Evolutionary conservation across 1,140 invertebrate species (phyloP).

Genomic region (Acromyrmex charruanus): DNA sequence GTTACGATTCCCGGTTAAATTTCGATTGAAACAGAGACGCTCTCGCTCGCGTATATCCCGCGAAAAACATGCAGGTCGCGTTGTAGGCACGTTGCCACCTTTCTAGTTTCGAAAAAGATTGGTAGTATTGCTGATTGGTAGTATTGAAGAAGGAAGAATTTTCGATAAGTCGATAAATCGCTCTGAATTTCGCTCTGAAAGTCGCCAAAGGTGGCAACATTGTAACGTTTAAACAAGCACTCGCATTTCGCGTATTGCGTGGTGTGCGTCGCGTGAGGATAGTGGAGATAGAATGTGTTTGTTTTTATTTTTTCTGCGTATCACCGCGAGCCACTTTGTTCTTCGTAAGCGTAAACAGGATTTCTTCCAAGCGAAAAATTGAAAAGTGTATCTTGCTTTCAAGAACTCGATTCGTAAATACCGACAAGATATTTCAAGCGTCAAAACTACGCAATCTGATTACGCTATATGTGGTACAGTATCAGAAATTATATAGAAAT

Average conservation of each 20-base stretch:
- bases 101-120: not conserved
- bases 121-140: not conserved
- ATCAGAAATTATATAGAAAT: not conserved
- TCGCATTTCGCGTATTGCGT: not conserved
- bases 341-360: not conserved
- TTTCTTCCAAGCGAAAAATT: not conserved
- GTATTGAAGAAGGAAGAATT: not conserved
- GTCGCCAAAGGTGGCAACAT: too few species aligned
- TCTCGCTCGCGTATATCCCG: constrained; percentile 23
- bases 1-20: constrained; percentile 17
- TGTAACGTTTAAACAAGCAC: not conserved
- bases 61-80: not conserved
- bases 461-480: not conserved
- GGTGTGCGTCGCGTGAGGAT: not conserved
- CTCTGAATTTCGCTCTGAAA: not conserved
- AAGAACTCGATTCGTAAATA: constrained; percentile 15
- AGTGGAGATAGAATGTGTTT: not conserved
- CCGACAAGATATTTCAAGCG: not conserved
- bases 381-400: constrained; percentile 12
- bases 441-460: not conserved
- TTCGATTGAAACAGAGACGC: not conserved
- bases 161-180: not conserved
- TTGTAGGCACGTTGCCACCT: not conserved
- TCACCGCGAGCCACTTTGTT: constrained; percentile 22
- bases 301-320: constrained; percentile 23